Percentiles rank a stretch among this genome's conserved stretches.
These are phyloP conservation scores for Nomada fucata DNA, from an alignment of 2,888 invertebrate genomes.

Conservation along the genomic window DNA sequence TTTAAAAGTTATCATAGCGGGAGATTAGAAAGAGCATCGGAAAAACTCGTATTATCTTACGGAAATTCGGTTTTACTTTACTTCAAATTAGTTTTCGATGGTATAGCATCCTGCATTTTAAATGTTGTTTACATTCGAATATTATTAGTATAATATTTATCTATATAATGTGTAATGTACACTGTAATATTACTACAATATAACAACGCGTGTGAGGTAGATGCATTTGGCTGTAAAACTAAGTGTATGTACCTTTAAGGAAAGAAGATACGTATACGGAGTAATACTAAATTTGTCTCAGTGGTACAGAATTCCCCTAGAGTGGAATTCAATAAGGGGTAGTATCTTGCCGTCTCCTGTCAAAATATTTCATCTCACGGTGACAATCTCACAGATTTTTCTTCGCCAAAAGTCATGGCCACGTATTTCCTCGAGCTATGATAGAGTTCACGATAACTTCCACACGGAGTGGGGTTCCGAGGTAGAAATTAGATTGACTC, in stretches of 20 bases:
- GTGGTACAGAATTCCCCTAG: neutral
- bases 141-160: no score
- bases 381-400: conserved; percentile 48
- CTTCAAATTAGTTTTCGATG: no score
- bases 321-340: conserved; percentile 41
- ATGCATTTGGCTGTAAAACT: neutral
- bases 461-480: conserved; percentile 17
- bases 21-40: no score
- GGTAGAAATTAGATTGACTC: conserved; percentile 72
- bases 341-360: conserved; percentile 48
- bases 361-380: conserved; percentile 51
- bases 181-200: neutral
- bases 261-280: neutral
- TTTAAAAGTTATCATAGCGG: no score
- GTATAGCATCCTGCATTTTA: no score
- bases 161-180: no score
- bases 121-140: no score
- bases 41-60: no score
- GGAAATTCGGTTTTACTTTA: no score
- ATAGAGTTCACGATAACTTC: conserved; percentile 57
- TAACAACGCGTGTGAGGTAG: no score
- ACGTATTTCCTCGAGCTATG: conserved; percentile 65
- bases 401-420: conserved; percentile 56
- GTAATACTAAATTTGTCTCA: conserved; percentile 20
- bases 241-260: neutral